phyloP scores from a whole-genome alignment of 1,140 invertebrate species.

The Drosophila equinoxialis region DNA sequence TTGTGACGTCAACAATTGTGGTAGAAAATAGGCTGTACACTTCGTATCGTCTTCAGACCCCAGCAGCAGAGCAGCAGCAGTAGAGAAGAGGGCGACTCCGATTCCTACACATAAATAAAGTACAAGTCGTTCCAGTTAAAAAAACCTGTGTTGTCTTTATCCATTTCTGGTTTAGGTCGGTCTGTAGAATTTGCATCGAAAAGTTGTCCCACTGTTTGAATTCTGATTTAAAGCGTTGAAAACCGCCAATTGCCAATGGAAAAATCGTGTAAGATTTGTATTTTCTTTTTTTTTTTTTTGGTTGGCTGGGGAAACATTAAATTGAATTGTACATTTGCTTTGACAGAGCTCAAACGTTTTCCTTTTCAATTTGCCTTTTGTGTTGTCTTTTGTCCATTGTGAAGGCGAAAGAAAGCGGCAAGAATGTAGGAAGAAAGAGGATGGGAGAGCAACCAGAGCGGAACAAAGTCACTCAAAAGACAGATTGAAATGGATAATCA shows the following conservation, averaged over 20 bases:
- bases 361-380: slow-evolving; percentile 22
- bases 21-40: too few species aligned
- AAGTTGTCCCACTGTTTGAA: too few species aligned
- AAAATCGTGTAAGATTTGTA: neutral
- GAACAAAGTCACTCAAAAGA: slow-evolving; percentile 11
- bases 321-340: slow-evolving; percentile 17
- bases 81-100: too few species aligned
- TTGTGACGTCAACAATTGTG: too few species aligned
- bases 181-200: too few species aligned
- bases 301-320: neutral
- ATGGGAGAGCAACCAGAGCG: neutral
- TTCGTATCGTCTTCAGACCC: too few species aligned
- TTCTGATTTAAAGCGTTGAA: neutral
- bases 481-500: slow-evolving; percentile 18
- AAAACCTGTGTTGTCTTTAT: too few species aligned
- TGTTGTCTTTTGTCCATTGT: slow-evolving; percentile 15
- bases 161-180: too few species aligned
- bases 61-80: too few species aligned
- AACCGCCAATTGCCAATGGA: neutral
- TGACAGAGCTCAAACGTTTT: slow-evolving; percentile 15
- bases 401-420: neutral
- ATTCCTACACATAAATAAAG: too few species aligned
- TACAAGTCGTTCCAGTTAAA: too few species aligned
- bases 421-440: neutral
- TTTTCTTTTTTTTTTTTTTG: neutral